Conservation (phyloP, 2,888 invertebrate genomes). For the Congeria kusceri region DNA sequence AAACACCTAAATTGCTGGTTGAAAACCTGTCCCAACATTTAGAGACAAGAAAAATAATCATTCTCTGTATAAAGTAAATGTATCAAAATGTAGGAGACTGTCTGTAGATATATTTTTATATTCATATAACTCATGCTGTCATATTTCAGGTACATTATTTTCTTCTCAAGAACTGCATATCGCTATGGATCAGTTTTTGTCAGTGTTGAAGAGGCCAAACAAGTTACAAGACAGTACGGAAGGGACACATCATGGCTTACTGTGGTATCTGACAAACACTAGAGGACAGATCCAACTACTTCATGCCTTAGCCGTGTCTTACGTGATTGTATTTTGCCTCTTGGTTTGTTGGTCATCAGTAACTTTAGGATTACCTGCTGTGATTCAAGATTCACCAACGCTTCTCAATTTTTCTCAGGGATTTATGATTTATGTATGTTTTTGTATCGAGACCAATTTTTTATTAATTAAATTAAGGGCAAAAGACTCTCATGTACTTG, state of each 20-base stretch:
- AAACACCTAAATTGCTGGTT: too few relatives aligned
- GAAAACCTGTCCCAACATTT: too few relatives aligned
- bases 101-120: too few relatives aligned
- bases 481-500: conserved; percentile 58
- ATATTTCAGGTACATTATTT: not conserved
- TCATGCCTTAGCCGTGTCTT: conserved; percentile 66
- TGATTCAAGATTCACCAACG: conserved; percentile 53
- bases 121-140: not conserved
- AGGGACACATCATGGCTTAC: not conserved
- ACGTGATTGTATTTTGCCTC: conserved; percentile 63
- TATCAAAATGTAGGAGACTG: too few relatives aligned
- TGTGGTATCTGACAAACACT: conserved; percentile 26
- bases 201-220: conserved; percentile 52
- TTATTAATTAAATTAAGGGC: conserved; percentile 63
- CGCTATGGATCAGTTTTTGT: conserved; percentile 38
- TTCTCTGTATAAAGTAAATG: too few relatives aligned
- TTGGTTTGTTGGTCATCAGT: conserved; percentile 60
- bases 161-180: not conserved
- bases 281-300: conserved; percentile 53
- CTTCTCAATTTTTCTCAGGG: conserved; percentile 47
- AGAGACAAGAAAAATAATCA: too few relatives aligned
- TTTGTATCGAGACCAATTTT: conserved; percentile 70
- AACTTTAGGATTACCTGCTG: conserved; percentile 64
- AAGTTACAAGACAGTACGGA: conserved; percentile 51
- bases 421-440: conserved; percentile 66